Percentiles rank a stretch among this genome's conserved stretches.
Conservation (phyloP, 2,888 invertebrate species). For the Petrophora chlorosata region DNA sequence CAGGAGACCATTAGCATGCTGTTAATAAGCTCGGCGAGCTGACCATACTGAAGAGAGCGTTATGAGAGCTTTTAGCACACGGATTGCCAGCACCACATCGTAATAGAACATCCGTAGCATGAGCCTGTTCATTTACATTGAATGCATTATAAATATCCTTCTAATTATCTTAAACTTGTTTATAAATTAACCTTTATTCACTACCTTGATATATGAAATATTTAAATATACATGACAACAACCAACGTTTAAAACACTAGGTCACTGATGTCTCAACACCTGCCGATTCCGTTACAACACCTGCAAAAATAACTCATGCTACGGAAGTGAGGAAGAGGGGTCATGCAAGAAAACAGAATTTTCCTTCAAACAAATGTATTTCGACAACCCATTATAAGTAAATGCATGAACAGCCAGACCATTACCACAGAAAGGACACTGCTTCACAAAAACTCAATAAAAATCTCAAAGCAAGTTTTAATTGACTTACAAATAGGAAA, state of each 20-base stretch:
- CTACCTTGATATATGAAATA: too few species aligned
- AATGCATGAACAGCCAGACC: slow-evolving; percentile 71
- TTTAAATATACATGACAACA: too few species aligned
- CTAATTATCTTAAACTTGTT: too few species aligned
- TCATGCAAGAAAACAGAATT: slow-evolving; percentile 81
- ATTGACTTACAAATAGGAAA: not conserved
- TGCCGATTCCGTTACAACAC: too few species aligned
- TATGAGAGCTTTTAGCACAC: slow-evolving; percentile 19
- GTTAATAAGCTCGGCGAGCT: slow-evolving; percentile 32
- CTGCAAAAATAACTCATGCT: slow-evolving; percentile 50
- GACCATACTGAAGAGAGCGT: slow-evolving; percentile 41
- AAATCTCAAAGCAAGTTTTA: too few species aligned
- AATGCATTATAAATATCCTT: too few species aligned
- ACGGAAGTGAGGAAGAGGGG: slow-evolving; percentile 59
- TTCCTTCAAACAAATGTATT: slow-evolving; percentile 74
- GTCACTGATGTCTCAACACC: too few species aligned
- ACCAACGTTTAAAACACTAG: too few species aligned
- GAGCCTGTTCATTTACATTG: too few species aligned
- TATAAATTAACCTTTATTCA: too few species aligned
- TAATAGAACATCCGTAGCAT: slow-evolving; percentile 21
- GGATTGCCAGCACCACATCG: slow-evolving; percentile 16
- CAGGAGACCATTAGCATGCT: slow-evolving; percentile 37
- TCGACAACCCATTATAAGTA: slow-evolving; percentile 72
- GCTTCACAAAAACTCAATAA: slow-evolving; percentile 41
- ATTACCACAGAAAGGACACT: slow-evolving; percentile 53